phyloP scores from a whole-genome alignment of 2,113 vertebrate genomes.

The Corythaixoides concolor region DNA sequence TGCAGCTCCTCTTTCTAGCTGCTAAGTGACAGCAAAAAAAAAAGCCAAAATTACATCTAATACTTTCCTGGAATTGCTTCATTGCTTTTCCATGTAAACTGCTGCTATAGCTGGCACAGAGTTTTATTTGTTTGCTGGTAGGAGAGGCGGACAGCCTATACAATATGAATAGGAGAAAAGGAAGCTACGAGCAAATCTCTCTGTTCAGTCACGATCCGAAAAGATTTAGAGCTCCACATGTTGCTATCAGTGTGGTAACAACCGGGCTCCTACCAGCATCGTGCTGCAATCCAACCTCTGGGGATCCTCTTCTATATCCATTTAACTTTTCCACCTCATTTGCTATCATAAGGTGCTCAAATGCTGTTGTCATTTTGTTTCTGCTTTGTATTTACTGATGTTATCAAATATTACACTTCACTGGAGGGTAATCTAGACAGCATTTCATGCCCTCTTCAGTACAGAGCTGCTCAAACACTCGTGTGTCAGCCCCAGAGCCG shows the following conservation, averaged over 20 bases:
- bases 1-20: slow-evolving; percentile 1
- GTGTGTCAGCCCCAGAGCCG: neutral
- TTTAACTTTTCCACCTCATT: slow-evolving; percentile 38
- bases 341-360: slow-evolving; percentile 10
- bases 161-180: slow-evolving; percentile 4
- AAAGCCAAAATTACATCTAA: slow-evolving; percentile 31
- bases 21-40: slow-evolving; percentile 52
- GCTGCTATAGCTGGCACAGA: slow-evolving; percentile 11
- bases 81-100: slow-evolving; percentile 48
- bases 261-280: slow-evolving; percentile 12
- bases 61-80: slow-evolving; percentile 47
- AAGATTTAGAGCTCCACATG: slow-evolving; percentile 43
- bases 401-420: slow-evolving; percentile 45
- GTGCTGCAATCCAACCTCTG: slow-evolving; percentile 45
- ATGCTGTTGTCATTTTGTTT: slow-evolving; percentile 28
- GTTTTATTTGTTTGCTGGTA: slow-evolving; percentile 43
- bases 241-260: slow-evolving; percentile 10
- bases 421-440: slow-evolving; percentile 17
- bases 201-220: neutral
- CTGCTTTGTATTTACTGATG: slow-evolving; percentile 45
- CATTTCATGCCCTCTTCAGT: slow-evolving; percentile 23
- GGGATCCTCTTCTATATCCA: slow-evolving; percentile 26
- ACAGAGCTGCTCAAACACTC: slow-evolving; percentile 59
- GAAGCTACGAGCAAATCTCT: neutral
- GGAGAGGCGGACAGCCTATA: neutral